Evolutionary conservation across 2,113 vertebrate genomes (phyloP).

Genomic region (Scophthalmus maximus): DNA sequence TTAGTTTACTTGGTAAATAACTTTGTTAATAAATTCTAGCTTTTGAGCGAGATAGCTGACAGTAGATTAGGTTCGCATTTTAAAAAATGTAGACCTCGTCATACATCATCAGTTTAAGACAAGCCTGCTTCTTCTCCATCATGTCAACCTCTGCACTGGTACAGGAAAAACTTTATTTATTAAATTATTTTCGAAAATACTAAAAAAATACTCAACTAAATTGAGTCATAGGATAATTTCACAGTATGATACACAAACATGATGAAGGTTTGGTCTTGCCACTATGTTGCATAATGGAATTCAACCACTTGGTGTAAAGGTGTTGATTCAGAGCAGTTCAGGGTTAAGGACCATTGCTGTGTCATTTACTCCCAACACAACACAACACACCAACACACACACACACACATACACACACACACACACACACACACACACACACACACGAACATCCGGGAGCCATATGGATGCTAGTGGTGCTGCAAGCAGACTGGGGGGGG

Average conservation of each 20-base stretch:
- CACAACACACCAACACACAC: constrained; percentile 21
- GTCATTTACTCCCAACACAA: constrained; percentile 21
- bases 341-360: constrained; percentile 36
- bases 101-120: background rate
- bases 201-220: background rate
- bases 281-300: background rate
- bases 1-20: background rate
- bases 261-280: background rate
- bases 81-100: background rate
- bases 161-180: too few relatives aligned
- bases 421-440: constrained; percentile 24
- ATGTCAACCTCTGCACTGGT: too few relatives aligned
- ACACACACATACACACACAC: constrained; percentile 17
- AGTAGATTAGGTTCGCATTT: background rate
- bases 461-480: constrained; percentile 63
- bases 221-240: background rate
- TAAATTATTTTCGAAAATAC: too few relatives aligned
- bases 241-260: background rate
- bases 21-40: too few relatives aligned
- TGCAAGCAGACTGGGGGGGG: constrained; percentile 75
- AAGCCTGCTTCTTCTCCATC: too few relatives aligned
- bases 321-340: constrained; percentile 42
- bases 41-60: background rate
- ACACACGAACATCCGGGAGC: constrained; percentile 40
- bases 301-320: constrained; percentile 18